A percentile compares a stretch with the other conserved stretches of the same genome.
These are phyloP conservation scores for Tupaia chinensis DNA, from an alignment of 2,113 vertebrate species.

Conservation along the genomic window DNA sequence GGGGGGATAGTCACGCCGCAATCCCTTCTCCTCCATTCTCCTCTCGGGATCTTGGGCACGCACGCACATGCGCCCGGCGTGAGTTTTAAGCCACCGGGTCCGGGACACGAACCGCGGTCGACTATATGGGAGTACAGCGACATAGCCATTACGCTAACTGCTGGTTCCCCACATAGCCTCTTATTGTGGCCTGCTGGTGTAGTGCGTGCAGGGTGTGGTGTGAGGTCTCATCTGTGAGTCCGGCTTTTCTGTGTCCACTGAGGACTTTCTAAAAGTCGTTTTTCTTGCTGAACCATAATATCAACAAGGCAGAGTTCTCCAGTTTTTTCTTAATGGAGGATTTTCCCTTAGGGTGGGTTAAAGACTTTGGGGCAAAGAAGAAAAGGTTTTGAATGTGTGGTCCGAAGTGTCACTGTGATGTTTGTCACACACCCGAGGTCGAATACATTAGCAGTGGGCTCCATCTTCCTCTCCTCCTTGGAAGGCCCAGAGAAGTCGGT, in stretches of 20 bases:
- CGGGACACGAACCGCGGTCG: no score
- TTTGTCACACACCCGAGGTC: rapidly evolving
- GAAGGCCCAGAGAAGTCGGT: not conserved
- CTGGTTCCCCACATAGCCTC: no score
- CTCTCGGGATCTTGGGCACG: no score
- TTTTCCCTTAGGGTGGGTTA: not conserved
- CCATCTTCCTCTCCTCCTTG: not conserved
- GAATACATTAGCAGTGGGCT: rapidly evolving
- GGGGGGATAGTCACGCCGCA: no score
- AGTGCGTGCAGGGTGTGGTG: rapidly evolving
- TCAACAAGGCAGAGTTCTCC: rapidly evolving
- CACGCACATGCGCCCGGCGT: no score
- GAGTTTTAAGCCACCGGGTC: no score
- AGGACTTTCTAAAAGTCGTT: not conserved
- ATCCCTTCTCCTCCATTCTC: no score
- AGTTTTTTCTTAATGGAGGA: not conserved
- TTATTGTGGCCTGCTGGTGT: not conserved
- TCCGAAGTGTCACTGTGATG: not conserved
- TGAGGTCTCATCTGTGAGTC: not conserved
- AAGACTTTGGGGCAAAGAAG: not conserved
- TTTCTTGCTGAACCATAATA: not conserved
- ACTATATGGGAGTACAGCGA: no score
- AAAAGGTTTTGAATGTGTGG: not conserved
- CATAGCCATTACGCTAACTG: no score
- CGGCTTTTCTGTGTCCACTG: rapidly evolving